Base-by-base conservation (phyloP, 37 sponge, comb jelly and placozoan genomes). In the Beroe ovata region DNA sequence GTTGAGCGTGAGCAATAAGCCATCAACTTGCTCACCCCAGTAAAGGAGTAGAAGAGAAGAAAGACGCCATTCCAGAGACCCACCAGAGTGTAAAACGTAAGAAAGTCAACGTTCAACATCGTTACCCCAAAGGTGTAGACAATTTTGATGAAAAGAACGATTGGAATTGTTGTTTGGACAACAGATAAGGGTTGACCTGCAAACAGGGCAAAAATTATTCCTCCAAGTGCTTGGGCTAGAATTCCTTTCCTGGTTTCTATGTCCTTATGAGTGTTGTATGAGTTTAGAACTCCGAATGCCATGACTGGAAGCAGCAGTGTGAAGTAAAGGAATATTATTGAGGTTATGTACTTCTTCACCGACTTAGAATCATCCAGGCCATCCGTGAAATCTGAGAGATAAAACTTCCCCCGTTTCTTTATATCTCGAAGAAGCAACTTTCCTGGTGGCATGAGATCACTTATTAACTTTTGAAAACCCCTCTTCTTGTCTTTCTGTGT, bases 21-120 rank as follows among this genome's bases (percentile, higher is more conserved):
- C 84, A 77, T 77, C 14, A 77, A 18, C n/a, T 77, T 22, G 41
- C 84, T 77, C 2, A 77, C 84, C 22, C 84, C 84, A 2, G 84
- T 77, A 4, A 77, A 39, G 18, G 84, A 30, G 41, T 40, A 40
- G 1, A 77, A 30, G 4, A 77, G 19, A 1, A 77, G 84, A 42
- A 77, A 77, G n/a, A 77, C 20, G 1, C 84, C 84, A 25, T 77
- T 77, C 84, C 84, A 77, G 33, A 77, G 84, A 4, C 84, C 84
- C 3, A 77, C 84, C 23, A 77, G 47, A 11, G 84, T 77, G 84
- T 77, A 77, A 36, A 77, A 77, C 8, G 84, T 77, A 0, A 77
- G 18, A 25, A 77, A 77, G 47, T 77, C 84, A 14, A 77, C 84
- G 14, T 77, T 41, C 25, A 77, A 77, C 25, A 77, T 16, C 1